Percentiles rank a stretch among this genome's conserved stretches.
These are phyloP conservation scores for Helarctos malayanus DNA, from an alignment of 2,797 vertebrate genomes.

Conservation along the genomic window DNA sequence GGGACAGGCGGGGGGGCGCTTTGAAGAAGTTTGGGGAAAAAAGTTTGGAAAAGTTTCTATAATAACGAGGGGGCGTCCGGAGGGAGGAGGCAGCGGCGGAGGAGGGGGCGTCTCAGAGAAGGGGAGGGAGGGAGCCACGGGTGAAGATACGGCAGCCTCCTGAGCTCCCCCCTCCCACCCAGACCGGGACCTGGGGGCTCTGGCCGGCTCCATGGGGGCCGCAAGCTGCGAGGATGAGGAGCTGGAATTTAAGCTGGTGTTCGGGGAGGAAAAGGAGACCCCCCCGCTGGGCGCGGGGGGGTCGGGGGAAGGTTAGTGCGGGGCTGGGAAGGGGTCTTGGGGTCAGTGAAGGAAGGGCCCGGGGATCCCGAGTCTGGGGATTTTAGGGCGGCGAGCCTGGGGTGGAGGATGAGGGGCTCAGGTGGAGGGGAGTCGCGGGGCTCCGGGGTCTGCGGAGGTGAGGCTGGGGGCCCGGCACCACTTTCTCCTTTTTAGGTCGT, in stretches of 20 bases:
- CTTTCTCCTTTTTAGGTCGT: conserved; percentile 85
- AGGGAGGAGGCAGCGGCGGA: conserved; percentile 79
- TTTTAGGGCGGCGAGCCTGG: not conserved
- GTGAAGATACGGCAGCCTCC: conserved; percentile 69
- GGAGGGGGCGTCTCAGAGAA: conserved; percentile 78
- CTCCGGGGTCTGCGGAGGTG: conserved; percentile 62
- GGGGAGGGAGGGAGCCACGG: conserved; percentile 69
- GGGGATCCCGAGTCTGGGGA: not conserved
- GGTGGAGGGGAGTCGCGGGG: conserved; percentile 27
- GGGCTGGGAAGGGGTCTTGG: conserved; percentile 68
- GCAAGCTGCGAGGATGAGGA: conserved; percentile 97
- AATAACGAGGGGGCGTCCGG: conserved; percentile 83
- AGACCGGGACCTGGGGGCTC: conserved; percentile 73
- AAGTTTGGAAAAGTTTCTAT: conserved; percentile 93
- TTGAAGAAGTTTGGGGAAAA: conserved; percentile 92
- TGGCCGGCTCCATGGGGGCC: conserved; percentile 92
- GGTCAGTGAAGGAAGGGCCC: not conserved
- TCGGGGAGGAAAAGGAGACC: conserved; percentile 96
- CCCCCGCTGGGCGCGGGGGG: conserved; percentile 87
- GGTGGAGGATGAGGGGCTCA: conserved; percentile 29
- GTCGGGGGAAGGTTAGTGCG: conserved; percentile 86
- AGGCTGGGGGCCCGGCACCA: conserved; percentile 75
- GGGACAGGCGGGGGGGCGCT: conserved; percentile 78
- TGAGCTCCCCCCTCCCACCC: conserved; percentile 76
- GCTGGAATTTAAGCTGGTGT: conserved; percentile 96